Percentiles rank a stretch among this genome's conserved stretches.
phyloP scores from a whole-genome alignment of 2,113 vertebrate genomes.

The Chloropsis cyanopogon region DNA sequence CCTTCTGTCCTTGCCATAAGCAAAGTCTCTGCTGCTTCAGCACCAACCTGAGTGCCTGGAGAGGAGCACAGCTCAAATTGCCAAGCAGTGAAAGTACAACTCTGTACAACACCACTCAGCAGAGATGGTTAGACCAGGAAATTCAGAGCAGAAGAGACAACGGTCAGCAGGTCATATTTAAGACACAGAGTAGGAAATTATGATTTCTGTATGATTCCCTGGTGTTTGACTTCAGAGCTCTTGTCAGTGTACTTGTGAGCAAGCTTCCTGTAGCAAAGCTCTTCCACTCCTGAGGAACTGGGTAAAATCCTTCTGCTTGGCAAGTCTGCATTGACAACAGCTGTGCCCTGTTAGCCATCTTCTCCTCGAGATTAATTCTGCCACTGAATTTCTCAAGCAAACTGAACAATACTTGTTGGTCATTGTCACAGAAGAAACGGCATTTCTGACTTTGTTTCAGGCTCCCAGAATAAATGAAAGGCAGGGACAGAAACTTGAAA shows the following conservation, averaged over 20 bases:
- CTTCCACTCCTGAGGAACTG: neutral
- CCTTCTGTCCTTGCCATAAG: neutral
- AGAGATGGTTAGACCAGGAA: fast-evolving
- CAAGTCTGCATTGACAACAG: neutral
- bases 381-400: neutral
- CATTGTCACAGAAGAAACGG: neutral
- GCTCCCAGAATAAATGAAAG: neutral
- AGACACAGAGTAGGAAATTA: neutral
- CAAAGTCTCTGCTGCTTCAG: neutral
- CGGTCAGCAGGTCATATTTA: neutral
- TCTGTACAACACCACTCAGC: neutral
- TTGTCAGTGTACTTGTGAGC: neutral
- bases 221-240: neutral
- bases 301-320: neutral
- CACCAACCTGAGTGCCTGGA: neutral
- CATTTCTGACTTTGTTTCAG: neutral
- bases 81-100: neutral
- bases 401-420: neutral
- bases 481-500: neutral
- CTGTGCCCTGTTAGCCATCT: neutral
- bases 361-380: neutral
- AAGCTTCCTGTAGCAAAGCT: neutral
- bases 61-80: neutral
- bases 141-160: neutral
- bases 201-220: neutral